Conservation (phyloP, 30 jellyfish, hydroid and myxozoan species). For the Chrysaora quinquecirrha region DNA sequence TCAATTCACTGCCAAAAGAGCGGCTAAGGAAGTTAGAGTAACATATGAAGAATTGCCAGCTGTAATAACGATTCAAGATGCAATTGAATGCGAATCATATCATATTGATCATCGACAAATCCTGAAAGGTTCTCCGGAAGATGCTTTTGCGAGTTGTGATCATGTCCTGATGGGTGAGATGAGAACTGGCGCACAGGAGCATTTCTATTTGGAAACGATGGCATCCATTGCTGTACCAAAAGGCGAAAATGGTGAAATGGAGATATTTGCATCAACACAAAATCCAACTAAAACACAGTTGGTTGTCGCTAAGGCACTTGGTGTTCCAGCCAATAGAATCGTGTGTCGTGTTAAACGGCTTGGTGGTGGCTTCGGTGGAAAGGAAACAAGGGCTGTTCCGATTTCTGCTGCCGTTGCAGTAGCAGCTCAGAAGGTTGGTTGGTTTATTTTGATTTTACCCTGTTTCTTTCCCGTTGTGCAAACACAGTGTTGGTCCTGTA, state of each 20-base stretch:
- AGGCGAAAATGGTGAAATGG: too few relatives aligned
- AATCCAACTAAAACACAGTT: slow-evolving; percentile 23
- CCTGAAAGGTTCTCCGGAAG: background rate
- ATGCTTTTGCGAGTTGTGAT: slow-evolving; percentile 41
- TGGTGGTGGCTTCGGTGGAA: too few relatives aligned
- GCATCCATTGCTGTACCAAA: slow-evolving; percentile 58
- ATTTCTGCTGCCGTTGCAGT: slow-evolving; percentile 43
- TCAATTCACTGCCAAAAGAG: too few relatives aligned
- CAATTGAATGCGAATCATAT: slow-evolving; percentile 7
- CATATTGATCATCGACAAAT: background rate
- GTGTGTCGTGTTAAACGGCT: too few relatives aligned
- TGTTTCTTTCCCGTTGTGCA: too few relatives aligned
- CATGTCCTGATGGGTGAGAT: slow-evolving; percentile 51
- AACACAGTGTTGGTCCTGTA: too few relatives aligned
- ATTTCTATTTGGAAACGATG: slow-evolving; percentile 48
- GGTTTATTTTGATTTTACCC: too few relatives aligned
- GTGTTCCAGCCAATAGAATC: too few relatives aligned
- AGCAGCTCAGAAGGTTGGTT: slow-evolving; percentile 44
- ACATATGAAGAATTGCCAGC: too few relatives aligned
- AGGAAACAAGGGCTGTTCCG: slow-evolving; percentile 41
- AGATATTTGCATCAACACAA: too few relatives aligned
- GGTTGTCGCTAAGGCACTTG: slow-evolving; percentile 34
- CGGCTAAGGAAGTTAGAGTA: too few relatives aligned
- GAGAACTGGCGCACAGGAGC: slow-evolving; percentile 66
- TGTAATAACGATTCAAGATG: too few relatives aligned